Base-by-base conservation (phyloP, 2,113 vertebrate species). In the Myotis lucifugus region DNA sequence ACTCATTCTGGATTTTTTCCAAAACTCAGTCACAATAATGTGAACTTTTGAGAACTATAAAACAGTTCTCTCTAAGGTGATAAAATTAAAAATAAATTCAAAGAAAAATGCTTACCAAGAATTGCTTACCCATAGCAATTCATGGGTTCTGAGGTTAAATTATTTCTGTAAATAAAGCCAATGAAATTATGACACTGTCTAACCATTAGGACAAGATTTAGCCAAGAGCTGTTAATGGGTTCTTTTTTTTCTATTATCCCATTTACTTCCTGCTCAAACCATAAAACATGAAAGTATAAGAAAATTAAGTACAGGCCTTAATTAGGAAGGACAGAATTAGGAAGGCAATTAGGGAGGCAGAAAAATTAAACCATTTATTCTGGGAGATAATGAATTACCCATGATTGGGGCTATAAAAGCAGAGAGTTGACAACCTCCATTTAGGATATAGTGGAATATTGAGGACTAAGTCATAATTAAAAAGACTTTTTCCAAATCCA, bases 41-140 rank as follows among this genome's bases (percentile, higher is more conserved):
- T 93, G 56, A 93, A 91, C 70, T 40, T 88, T 88, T 93, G 18
- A 85, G 19, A 85, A 94, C 70, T 74, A 88, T 40, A 67, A 90
- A 84, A 66, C 66, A 85, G 32, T 46, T 73, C 54, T 91, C 73
- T 88, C 64, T 67, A 61, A 76, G 61, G 27, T 91, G 46, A 89
- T 70, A 89, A 87, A 96, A 94, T 42, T 83, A 37, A 86, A 93
- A 95, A 32, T 73, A 25, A 88, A 14, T 76, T 17, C 21, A 88
- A 77, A 92, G 37, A 50, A 79, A 79, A 88, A 72, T 27, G 21
- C 3, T 94, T 29, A 77, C 15, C 40, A 83, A 78, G 42, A 88
- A 85, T 46, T 82, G 19, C 27, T 85, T 90, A 37, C 48, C 46
- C n/a, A 64, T 34, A 69, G 12, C 9, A 92, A 90, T 50, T 90